phyloP scores from a whole-genome alignment of 2,888 invertebrate genomes.

The Heliothis peltigera region DNA sequence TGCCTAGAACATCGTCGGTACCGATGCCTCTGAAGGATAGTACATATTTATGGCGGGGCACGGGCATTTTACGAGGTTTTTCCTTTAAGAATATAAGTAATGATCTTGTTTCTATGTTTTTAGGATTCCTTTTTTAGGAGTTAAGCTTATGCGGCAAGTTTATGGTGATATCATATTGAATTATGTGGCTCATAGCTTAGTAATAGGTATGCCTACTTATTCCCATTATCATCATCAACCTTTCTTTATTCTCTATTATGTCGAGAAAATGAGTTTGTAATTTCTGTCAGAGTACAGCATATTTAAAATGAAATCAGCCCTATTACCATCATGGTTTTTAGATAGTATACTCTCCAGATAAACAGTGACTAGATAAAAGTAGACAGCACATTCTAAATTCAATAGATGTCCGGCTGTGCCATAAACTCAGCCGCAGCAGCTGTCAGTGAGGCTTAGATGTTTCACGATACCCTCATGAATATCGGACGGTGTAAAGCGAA shows the following conservation, averaged over 20 bases:
- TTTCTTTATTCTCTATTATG: no score
- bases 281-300: no score
- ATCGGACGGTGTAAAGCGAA: slow-evolving; percentile 39
- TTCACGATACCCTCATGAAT: slow-evolving; percentile 46
- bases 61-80: slow-evolving; percentile 34
- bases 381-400: background rate
- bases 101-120: slow-evolving; percentile 18
- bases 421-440: slow-evolving; percentile 26
- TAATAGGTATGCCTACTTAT: no score
- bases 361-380: background rate
- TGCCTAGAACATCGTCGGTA: slow-evolving; percentile 46
- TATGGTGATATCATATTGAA: no score
- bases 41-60: slow-evolving; percentile 42
- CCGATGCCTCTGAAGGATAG: slow-evolving; percentile 24
- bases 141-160: background rate
- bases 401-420: background rate
- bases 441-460: slow-evolving; percentile 26
- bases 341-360: background rate
- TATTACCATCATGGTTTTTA: no score
- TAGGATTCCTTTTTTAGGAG: slow-evolving; percentile 5
- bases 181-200: no score
- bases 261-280: no score
- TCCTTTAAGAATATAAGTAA: slow-evolving; percentile 35
- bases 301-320: no score
- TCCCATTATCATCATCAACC: no score